Percentiles rank a stretch among this genome's conserved stretches.
Conservation (phyloP, 2,113 vertebrate species). For the Rhabdornis inornatus region DNA sequence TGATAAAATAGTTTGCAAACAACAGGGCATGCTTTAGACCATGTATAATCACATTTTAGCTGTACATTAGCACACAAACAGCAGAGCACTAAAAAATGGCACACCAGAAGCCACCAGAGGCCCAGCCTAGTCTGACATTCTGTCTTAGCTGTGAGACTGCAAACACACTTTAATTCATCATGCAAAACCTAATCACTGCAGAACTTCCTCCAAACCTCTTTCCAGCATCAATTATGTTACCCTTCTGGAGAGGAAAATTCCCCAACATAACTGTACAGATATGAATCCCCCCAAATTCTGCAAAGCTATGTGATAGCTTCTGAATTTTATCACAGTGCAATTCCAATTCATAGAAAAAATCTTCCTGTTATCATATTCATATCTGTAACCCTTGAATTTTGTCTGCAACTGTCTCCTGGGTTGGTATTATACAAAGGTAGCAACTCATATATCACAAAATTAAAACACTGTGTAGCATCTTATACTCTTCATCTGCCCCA, state of each 20-base stretch:
- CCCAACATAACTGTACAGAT: neutral
- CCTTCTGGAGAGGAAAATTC: neutral
- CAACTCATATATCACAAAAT: neutral
- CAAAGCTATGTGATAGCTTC: neutral
- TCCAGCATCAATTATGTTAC: neutral
- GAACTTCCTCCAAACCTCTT: neutral
- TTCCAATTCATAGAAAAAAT: neutral
- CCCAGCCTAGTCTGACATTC: neutral
- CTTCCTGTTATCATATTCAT: neutral
- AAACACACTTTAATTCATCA: neutral
- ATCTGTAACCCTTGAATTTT: neutral
- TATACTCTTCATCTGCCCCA: neutral
- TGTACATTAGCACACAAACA: neutral
- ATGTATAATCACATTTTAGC: neutral
- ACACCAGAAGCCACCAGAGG: neutral
- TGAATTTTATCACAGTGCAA: neutral
- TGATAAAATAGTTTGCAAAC: neutral
- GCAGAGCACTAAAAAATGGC: neutral
- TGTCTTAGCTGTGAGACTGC: neutral
- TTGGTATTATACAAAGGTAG: neutral
- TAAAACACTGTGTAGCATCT: neutral
- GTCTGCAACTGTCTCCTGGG: neutral
- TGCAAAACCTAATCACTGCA: neutral
- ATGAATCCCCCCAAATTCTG: neutral
- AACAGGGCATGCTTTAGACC: neutral